A percentile compares a stretch with the other conserved stretches of the same genome.
Conservation (phyloP, 2,888 invertebrate genomes). For the Eupithecia exiguata region DNA sequence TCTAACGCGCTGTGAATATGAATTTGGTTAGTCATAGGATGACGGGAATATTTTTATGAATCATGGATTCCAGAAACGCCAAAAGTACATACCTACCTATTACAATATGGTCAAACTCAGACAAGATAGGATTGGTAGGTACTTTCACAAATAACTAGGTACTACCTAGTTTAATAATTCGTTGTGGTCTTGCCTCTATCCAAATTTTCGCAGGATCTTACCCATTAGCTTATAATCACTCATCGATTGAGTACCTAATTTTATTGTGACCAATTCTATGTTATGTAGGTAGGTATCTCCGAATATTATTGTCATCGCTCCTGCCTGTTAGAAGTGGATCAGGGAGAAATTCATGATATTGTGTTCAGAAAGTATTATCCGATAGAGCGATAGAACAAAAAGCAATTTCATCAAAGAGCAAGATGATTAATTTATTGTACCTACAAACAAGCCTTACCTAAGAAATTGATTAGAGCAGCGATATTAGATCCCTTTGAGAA, state of each 20-base stretch:
- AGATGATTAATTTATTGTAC: constrained; percentile 35
- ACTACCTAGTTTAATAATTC: no score
- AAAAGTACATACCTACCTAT: neutral
- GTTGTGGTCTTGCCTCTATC: neutral
- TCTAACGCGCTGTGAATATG: constrained; percentile 39
- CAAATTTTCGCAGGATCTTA: neutral
- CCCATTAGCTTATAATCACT: neutral
- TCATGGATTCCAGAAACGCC: neutral
- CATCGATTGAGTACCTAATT: no score
- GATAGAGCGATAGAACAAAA: constrained; percentile 22
- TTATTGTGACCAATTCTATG: neutral
- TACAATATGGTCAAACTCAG: neutral
- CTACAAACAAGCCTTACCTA: constrained; percentile 32
- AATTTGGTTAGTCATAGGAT: constrained; percentile 6
- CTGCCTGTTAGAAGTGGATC: neutral
- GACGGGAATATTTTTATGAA: neutral
- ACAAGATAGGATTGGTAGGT: neutral
- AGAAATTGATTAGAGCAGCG: constrained; percentile 39
- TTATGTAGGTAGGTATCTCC: neutral
- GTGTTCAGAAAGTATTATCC: constrained; percentile 18
- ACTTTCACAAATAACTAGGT: no score
- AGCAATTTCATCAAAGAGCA: constrained; percentile 33
- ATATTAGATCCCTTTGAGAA: constrained; percentile 41
- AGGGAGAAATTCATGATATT: constrained; percentile 6
- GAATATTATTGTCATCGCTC: neutral